These are phyloP conservation scores for Leptatherina wallacei DNA, from an alignment of 2,797 vertebrate genomes.

Conservation along the genomic window DNA sequence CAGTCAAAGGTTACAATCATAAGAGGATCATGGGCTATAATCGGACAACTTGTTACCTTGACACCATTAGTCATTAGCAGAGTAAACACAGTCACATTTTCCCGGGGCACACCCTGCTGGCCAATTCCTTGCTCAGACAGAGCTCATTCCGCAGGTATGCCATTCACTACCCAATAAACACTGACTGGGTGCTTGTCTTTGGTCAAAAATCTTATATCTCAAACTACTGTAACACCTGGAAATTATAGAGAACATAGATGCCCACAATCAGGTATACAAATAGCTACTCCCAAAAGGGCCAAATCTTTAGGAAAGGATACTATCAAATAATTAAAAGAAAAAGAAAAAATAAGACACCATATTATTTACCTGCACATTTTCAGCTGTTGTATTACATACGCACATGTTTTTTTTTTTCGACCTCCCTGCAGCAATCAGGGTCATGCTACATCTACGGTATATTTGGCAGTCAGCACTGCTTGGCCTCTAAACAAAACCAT, in stretches of 20 bases:
- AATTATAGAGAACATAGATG: background rate
- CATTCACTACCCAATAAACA: constrained; percentile 28
- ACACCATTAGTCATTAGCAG: constrained; percentile 73
- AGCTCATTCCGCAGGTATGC: constrained; percentile 60
- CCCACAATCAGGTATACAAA: background rate
- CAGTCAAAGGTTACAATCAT: constrained; percentile 55
- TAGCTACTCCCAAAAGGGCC: background rate
- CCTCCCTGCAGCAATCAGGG: constrained; percentile 30
- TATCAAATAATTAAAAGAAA: constrained; percentile 2
- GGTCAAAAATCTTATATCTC: background rate
- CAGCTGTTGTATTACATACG: constrained; percentile 4
- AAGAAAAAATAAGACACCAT: background rate
- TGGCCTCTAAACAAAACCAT: constrained; percentile 36
- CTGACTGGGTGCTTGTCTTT: constrained; percentile 11
- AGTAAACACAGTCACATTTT: constrained; percentile 68
- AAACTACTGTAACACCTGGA: background rate
- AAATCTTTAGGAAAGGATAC: constrained; percentile 7
- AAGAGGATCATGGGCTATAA: constrained; percentile 58
- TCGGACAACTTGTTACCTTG: constrained; percentile 66
- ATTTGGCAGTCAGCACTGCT: constrained; percentile 31
- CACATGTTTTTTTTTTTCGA: constrained; percentile 7
- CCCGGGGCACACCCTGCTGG: constrained; percentile 66
- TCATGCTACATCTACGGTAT: constrained; percentile 33
- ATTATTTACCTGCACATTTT: background rate
- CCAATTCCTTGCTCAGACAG: constrained; percentile 45